Percentiles rank a stretch among this genome's conserved stretches.
phyloP scores from a whole-genome alignment of 2,113 vertebrate species.

The Microcebus lehilahytsara region DNA sequence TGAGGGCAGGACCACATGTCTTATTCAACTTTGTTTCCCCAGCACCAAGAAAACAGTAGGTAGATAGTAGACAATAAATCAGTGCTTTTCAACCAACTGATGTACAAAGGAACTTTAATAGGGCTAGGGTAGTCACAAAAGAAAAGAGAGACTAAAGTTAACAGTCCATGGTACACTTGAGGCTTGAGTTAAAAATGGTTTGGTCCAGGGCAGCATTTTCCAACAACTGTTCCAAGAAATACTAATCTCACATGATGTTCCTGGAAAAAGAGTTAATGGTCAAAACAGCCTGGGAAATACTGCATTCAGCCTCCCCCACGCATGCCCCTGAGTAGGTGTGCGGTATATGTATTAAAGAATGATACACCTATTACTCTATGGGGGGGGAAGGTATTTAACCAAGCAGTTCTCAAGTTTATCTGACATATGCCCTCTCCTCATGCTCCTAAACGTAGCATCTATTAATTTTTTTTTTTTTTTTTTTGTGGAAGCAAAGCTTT shows the following conservation, averaged over 20 bases:
- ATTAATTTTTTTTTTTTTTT: background rate
- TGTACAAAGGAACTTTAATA: background rate
- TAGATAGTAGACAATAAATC: background rate
- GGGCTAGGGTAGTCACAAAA: background rate
- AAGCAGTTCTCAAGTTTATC: background rate
- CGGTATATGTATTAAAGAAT: background rate
- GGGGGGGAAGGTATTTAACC: background rate
- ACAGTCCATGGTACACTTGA: background rate
- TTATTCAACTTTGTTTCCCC: background rate
- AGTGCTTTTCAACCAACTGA: background rate
- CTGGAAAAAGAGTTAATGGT: background rate
- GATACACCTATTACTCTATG: background rate
- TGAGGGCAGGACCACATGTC: background rate
- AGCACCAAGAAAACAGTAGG: background rate
- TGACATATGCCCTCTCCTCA: background rate
- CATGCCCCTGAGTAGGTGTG: background rate
- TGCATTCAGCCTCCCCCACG: background rate
- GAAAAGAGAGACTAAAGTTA: background rate
- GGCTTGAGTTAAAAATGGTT: background rate
- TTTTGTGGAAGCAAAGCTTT: background rate
- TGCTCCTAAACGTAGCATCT: background rate
- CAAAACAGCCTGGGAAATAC: background rate
- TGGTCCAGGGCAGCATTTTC: background rate
- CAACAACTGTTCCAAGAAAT: constrained; percentile 11
- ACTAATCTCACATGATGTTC: background rate